These are phyloP conservation scores for Caenorhabditis sulstoni DNA, from an alignment of 2,888 invertebrate genomes.

Conservation along the genomic window DNA sequence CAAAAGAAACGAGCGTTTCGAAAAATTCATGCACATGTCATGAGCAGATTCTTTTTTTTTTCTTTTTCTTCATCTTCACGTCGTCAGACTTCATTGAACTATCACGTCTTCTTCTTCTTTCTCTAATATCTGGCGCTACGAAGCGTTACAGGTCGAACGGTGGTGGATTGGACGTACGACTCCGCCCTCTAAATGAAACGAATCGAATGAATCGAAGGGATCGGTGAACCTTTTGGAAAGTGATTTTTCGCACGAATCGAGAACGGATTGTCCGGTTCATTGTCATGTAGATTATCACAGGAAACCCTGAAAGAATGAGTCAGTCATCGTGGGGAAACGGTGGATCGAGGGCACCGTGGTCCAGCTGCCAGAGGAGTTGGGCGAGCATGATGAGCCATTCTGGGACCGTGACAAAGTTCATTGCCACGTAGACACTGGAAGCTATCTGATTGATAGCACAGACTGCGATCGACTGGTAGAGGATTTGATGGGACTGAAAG, in stretches of 20 bases:
- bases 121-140: neutral
- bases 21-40: slow-evolving; percentile 1
- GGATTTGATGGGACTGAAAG: slow-evolving; percentile 29
- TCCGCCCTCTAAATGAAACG: slow-evolving; percentile 20
- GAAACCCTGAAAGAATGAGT: slow-evolving; percentile 39
- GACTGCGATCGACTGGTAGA: slow-evolving; percentile 32
- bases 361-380: slow-evolving; percentile 56
- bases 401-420: slow-evolving; percentile 55
- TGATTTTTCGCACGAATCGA: slow-evolving; percentile 22
- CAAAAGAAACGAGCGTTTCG: neutral
- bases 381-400: slow-evolving; percentile 51
- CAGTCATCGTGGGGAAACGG: neutral
- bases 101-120: neutral
- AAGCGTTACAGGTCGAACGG: slow-evolving; percentile 21
- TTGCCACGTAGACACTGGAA: slow-evolving; percentile 52
- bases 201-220: neutral
- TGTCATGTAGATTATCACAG: slow-evolving; percentile 60
- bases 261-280: slow-evolving; percentile 55
- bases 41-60: neutral
- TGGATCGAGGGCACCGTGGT: slow-evolving; percentile 34
- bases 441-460: slow-evolving; percentile 53
- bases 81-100: slow-evolving; percentile 14
- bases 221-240: slow-evolving; percentile 17
- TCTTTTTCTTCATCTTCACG: too few relatives aligned
- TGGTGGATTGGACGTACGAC: slow-evolving; percentile 30